Evolutionary conservation across 1,140 invertebrate genomes (phyloP).

Genomic region (Pseudomyrmex dendroicus): DNA sequence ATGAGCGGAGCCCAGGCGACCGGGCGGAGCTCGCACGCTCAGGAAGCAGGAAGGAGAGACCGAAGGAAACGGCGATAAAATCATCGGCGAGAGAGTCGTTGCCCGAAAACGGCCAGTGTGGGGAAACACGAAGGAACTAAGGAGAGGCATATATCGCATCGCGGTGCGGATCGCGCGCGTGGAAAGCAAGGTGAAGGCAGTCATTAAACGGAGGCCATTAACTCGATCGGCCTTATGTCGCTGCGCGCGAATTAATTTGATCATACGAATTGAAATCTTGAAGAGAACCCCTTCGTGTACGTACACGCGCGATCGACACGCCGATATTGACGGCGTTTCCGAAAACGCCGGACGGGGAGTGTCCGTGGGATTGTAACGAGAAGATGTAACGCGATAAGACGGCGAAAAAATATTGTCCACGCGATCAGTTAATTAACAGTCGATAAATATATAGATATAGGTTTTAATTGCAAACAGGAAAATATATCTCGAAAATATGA

Average conservation of each 20-base stretch:
- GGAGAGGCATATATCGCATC: background rate
- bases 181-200: conserved; percentile 61
- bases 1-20: background rate
- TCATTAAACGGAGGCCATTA: conserved; percentile 77
- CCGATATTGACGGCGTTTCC: background rate
- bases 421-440: background rate
- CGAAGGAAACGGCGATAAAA: conserved; percentile 78
- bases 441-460: background rate
- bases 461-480: background rate
- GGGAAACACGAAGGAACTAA: conserved; percentile 68
- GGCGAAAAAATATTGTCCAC: background rate
- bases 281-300: background rate
- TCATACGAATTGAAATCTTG: conserved; percentile 59
- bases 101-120: conserved; percentile 75
- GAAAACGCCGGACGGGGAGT: background rate
- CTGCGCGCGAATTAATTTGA: conserved; percentile 58
- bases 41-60: conserved; percentile 75
- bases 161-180: conserved; percentile 20
- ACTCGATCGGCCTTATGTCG: conserved; percentile 62
- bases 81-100: conserved; percentile 74
- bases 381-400: background rate
- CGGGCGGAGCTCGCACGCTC: conserved; percentile 50
- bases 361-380: background rate
- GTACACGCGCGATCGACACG: background rate
- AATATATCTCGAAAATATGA: background rate